These are phyloP conservation scores for Megalonaias nervosa DNA, from an alignment of 1,140 invertebrate genomes.

Conservation along the genomic window DNA sequence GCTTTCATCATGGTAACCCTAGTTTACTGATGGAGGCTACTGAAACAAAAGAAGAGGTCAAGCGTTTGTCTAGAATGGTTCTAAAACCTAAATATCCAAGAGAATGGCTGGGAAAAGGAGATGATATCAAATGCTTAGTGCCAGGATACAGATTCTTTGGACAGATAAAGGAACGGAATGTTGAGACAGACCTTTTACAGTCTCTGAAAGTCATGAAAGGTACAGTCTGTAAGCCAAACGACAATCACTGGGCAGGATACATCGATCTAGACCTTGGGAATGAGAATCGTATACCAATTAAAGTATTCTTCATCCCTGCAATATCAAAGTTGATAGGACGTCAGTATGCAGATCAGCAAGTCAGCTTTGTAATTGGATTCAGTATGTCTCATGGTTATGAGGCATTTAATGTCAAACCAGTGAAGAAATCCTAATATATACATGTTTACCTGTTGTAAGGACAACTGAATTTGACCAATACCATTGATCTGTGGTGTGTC, in stretches of 20 bases:
- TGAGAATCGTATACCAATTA: constrained; percentile 30
- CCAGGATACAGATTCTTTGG: constrained; percentile 30
- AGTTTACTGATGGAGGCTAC: constrained; percentile 27
- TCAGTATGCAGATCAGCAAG: constrained; percentile 21
- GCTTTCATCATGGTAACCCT: constrained; percentile 28
- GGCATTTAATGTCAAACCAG: constrained; percentile 39
- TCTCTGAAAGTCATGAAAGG: constrained; percentile 28
- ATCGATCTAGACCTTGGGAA: constrained; percentile 42
- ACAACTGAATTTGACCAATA: too few species aligned
- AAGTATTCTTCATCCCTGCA: constrained; percentile 40
- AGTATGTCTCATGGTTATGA: constrained; percentile 44
- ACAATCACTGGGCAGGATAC: constrained; percentile 30
- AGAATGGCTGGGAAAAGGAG: constrained; percentile 37
- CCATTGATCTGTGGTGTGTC: too few species aligned
- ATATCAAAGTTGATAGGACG: constrained; percentile 24
- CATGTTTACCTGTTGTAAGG: too few species aligned
- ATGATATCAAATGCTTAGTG: constrained; percentile 24
- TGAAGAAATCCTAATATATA: background rate
- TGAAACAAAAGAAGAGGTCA: constrained; percentile 26
- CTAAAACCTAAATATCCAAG: constrained; percentile 32
- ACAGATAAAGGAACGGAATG: background rate
- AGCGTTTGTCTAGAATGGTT: constrained; percentile 17
- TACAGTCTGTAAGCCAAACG: constrained; percentile 35
- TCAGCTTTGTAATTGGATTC: constrained; percentile 44
- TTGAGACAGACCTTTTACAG: background rate